Conservation (phyloP, 2,888 invertebrate genomes). For the Heliothis peltigera region DNA sequence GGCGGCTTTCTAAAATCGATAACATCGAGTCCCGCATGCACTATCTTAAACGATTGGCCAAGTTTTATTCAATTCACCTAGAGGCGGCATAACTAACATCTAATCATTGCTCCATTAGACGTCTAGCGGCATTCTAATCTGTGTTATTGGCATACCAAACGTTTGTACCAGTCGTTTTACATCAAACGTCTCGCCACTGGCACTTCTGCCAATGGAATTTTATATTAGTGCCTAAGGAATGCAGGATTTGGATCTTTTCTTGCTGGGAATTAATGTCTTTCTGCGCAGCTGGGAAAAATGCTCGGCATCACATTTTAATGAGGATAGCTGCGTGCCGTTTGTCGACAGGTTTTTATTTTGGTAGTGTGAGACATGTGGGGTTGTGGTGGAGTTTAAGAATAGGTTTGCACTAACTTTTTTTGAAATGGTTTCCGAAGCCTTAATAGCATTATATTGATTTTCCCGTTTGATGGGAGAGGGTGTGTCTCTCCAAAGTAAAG, state of each 20-base stretch:
- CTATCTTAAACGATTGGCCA: conserved; percentile 25
- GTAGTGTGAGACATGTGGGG: no score
- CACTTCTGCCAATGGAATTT: conserved; percentile 52
- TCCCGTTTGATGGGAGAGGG: no score
- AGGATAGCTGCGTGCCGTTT: conserved; percentile 12
- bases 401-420: not conserved
- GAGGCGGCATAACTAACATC: conserved; percentile 39
- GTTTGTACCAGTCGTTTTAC: conserved; percentile 41
- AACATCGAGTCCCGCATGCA: not conserved
- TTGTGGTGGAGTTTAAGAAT: not conserved
- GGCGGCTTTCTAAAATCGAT: not conserved
- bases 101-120: conserved; percentile 47
- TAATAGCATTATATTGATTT: not conserved
- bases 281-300: conserved; percentile 33
- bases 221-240: conserved; percentile 56
- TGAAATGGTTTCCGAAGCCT: not conserved
- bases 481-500: not conserved
- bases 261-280: conserved; percentile 54
- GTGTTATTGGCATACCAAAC: conserved; percentile 56
- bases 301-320: conserved; percentile 31
- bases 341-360: conserved; percentile 7
- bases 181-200: conserved; percentile 50
- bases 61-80: conserved; percentile 44
- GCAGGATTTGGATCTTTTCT: conserved; percentile 48
- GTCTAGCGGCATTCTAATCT: conserved; percentile 45